Evolutionary conservation across 2,113 vertebrate genomes (phyloP).

Genomic region (Bos taurus): ARS-UCD2.0 NC_037345.1:41328001-41328500

Average conservation of each 20-base stretch:
- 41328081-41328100: neutral
- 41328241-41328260: neutral
- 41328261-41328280: neutral
- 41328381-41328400: neutral
- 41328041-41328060: fast-evolving
- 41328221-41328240: fast-evolving
- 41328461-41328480: neutral
- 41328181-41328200: fast-evolving
- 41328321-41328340: neutral
- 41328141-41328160: fast-evolving
- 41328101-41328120: fast-evolving
- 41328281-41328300: fast-evolving
- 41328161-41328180: neutral
- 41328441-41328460: neutral
- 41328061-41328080: neutral
- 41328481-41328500: conserved; percentile 66
- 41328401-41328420: neutral
- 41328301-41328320: neutral
- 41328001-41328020: too few species aligned
- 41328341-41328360: neutral
- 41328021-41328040: neutral
- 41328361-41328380: neutral
- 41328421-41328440: neutral
- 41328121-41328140: neutral
- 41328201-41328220: neutral